phyloP scores from a whole-genome alignment of 2,113 vertebrate genomes.

The Pelvicachromis taeniatus region DNA sequence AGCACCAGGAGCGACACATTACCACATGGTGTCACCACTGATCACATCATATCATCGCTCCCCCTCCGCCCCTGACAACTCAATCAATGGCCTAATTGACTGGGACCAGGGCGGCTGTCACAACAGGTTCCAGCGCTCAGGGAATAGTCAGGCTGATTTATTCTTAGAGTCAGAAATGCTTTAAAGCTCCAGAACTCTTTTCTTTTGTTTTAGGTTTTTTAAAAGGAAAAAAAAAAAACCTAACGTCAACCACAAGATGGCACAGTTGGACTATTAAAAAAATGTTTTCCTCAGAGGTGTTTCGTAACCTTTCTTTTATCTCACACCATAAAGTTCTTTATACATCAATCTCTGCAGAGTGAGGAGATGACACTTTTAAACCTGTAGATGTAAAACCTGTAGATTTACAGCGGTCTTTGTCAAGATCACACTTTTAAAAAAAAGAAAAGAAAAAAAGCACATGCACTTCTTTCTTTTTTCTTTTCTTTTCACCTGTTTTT shows the following conservation, averaged over 20 bases:
- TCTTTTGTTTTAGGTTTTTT: neutral
- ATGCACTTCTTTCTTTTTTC: neutral
- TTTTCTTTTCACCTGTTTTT: neutral
- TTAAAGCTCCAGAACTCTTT: neutral
- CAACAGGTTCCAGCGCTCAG: constrained; percentile 4
- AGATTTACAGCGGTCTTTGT: neutral
- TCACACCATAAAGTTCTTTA: neutral
- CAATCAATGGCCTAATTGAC: constrained; percentile 51
- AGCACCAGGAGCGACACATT: constrained; percentile 45
- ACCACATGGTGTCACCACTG: constrained; percentile 61
- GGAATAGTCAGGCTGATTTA: neutral
- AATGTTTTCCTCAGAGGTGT: neutral
- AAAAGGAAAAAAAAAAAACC: neutral
- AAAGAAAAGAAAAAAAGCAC: neutral
- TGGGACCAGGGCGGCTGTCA: constrained; percentile 2
- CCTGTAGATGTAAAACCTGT: neutral
- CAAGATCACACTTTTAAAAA: neutral
- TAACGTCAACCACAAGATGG: constrained; percentile 67
- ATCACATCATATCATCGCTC: constrained; percentile 53
- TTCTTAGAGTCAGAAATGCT: neutral
- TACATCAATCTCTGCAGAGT: neutral
- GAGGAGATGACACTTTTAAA: neutral
- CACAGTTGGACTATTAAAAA: constrained; percentile 40
- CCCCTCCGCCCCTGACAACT: constrained; percentile 26
- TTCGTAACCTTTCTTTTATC: neutral